A percentile compares a stretch with the other conserved stretches of the same genome.
Conservation (phyloP, 2,888 invertebrate genomes). For the Exephanes ischioxanthus region DNA sequence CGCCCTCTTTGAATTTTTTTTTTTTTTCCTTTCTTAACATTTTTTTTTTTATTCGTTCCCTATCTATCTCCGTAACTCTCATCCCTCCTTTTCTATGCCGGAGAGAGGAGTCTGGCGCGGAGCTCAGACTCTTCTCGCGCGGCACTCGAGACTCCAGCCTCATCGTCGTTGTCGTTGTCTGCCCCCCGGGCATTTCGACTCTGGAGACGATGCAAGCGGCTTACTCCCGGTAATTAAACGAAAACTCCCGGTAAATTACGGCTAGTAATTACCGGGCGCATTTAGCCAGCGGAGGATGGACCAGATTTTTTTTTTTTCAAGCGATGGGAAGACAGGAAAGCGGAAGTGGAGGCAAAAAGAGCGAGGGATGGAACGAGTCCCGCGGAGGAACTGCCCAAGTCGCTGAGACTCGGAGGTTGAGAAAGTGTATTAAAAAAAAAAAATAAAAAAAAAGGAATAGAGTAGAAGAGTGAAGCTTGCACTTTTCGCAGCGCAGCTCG, state of each 20-base stretch:
- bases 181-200: constrained; percentile 27
- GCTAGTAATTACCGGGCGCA: constrained; percentile 71
- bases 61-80: background rate
- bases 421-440: constrained; percentile 45
- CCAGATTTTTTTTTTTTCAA: constrained; percentile 59
- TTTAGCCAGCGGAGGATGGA: constrained; percentile 65
- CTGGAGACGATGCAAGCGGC: constrained; percentile 62
- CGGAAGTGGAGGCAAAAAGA: constrained; percentile 42
- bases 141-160: constrained; percentile 51
- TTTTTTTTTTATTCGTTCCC: background rate
- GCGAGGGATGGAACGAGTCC: constrained; percentile 3
- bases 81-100: constrained; percentile 14
- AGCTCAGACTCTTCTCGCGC: constrained; percentile 32
- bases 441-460: constrained; percentile 48
- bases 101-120: constrained; percentile 12
- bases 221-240: constrained; percentile 75
- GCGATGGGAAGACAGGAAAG: constrained; percentile 35
- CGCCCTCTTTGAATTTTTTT: background rate
- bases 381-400: constrained; percentile 1
- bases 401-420: constrained; percentile 3
- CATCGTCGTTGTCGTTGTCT: constrained; percentile 44
- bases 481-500: constrained; percentile 45
- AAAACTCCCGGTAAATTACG: constrained; percentile 73
- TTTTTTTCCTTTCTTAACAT: background rate
- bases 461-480: constrained; percentile 47